These are phyloP conservation scores for Leucophenga maculata DNA, from an alignment of 2,888 invertebrate species.

Conservation along the genomic window DNA sequence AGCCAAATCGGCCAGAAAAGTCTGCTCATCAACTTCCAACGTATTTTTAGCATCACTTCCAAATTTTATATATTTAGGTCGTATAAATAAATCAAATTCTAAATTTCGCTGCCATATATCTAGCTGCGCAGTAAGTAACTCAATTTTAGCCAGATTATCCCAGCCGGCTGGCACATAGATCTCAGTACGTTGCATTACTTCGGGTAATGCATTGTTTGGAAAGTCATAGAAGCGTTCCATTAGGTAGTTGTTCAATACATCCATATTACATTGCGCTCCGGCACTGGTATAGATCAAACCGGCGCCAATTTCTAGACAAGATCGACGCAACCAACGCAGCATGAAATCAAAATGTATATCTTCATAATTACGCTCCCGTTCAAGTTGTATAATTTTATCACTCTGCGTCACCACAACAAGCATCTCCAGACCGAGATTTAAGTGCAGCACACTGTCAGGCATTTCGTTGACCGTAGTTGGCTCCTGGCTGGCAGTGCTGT, in stretches of 20 bases:
- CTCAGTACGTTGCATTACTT: not conserved
- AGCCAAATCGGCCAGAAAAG: not conserved
- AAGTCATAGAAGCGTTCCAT: not conserved
- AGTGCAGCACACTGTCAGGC: not conserved
- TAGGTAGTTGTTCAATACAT: not conserved
- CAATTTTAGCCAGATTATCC: slow-evolving; percentile 10
- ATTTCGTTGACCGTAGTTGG: not conserved
- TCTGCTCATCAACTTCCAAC: slow-evolving; percentile 3
- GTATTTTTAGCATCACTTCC: not conserved
- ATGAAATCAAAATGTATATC: slow-evolving; percentile 13
- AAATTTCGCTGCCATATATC: not conserved
- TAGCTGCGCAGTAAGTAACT: slow-evolving; percentile 4
- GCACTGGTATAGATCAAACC: slow-evolving; percentile 17
- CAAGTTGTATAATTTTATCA: not conserved
- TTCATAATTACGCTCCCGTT: not conserved
- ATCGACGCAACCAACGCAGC: slow-evolving; percentile 7
- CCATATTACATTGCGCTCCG: not conserved
- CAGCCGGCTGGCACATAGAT: slow-evolving; percentile 17
- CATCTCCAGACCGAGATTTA: not conserved
- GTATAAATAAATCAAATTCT: not conserved
- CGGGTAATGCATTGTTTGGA: not conserved
- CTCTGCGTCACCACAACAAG: slow-evolving; percentile 1
- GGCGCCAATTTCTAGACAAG: slow-evolving; percentile 6
- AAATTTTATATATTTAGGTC: not conserved
- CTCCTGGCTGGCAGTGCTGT: not conserved